These are phyloP conservation scores for Xenopus borealis DNA, from an alignment of 2,113 vertebrate species.

Conservation along the genomic window DNA sequence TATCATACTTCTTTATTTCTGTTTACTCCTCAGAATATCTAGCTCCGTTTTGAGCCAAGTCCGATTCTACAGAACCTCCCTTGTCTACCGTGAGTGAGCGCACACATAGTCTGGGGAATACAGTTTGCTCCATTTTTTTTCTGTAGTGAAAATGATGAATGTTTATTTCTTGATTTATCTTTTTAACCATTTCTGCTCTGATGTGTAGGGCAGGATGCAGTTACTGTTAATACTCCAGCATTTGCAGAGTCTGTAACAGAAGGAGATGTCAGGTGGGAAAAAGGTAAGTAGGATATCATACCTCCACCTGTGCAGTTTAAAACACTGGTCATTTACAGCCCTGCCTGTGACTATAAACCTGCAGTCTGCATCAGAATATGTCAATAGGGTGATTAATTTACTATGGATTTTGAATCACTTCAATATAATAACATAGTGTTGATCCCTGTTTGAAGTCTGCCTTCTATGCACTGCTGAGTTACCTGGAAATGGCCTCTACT, in stretches of 20 bases:
- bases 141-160: neutral
- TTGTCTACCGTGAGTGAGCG: conserved; percentile 20
- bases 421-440: no score
- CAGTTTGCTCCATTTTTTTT: no score
- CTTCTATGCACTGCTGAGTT: no score
- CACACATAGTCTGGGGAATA: no score
- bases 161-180: neutral
- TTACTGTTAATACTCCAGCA: conserved; percentile 92
- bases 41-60: neutral
- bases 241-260: conserved; percentile 99
- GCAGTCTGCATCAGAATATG: no score
- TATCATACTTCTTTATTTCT: neutral
- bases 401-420: no score
- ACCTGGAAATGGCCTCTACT: no score
- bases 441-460: no score
- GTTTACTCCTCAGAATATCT: neutral
- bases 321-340: no score
- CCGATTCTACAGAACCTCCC: conserved; percentile 24
- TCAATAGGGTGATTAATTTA: no score
- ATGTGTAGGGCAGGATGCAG: conserved; percentile 80
- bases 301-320: no score
- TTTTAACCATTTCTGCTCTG: conserved; percentile 35
- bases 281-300: conserved; percentile 68
- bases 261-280: conserved; percentile 99
- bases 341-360: no score